Conservation (phyloP, 2,797 vertebrate genomes). For the Sylvilagus floridanus region DNA sequence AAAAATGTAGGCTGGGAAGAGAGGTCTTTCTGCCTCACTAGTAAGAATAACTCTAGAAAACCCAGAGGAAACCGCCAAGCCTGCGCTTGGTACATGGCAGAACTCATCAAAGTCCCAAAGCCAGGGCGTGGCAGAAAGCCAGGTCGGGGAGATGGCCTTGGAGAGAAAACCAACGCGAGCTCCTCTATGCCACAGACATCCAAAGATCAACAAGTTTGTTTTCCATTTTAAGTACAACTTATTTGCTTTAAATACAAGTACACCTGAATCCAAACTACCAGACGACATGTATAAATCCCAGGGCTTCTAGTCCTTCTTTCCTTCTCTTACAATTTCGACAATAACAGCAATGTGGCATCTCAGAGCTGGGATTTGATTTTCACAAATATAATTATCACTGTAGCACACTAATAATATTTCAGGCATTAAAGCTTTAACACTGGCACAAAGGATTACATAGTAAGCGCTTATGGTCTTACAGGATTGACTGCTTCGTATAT, state of each 20-base stretch:
- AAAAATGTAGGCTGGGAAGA: background rate
- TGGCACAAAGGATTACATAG: background rate
- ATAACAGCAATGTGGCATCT: background rate
- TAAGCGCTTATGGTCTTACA: background rate
- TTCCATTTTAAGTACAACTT: slow-evolving; percentile 52
- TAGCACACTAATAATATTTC: background rate
- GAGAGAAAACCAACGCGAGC: background rate
- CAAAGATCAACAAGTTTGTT: slow-evolving; percentile 60
- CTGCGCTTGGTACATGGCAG: background rate
- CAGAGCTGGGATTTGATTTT: background rate
- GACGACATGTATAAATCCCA: background rate
- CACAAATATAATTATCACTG: background rate
- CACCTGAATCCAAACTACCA: slow-evolving; percentile 7
- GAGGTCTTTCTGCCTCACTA: slow-evolving; percentile 39
- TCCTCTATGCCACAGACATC: slow-evolving; percentile 40
- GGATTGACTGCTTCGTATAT: background rate
- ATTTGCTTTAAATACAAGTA: slow-evolving; percentile 49
- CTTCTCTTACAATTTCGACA: background rate
- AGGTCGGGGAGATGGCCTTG: background rate
- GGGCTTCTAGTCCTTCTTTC: background rate
- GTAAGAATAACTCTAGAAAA: slow-evolving; percentile 62
- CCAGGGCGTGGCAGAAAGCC: background rate
- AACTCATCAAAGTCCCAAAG: background rate
- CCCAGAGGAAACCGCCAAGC: slow-evolving; percentile 42
- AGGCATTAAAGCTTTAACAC: background rate